A percentile compares a stretch with the other conserved stretches of the same genome.
Evolutionary conservation across 2,797 vertebrate species (phyloP).

Genomic region (Paratrypauchen microcephalus): DNA sequence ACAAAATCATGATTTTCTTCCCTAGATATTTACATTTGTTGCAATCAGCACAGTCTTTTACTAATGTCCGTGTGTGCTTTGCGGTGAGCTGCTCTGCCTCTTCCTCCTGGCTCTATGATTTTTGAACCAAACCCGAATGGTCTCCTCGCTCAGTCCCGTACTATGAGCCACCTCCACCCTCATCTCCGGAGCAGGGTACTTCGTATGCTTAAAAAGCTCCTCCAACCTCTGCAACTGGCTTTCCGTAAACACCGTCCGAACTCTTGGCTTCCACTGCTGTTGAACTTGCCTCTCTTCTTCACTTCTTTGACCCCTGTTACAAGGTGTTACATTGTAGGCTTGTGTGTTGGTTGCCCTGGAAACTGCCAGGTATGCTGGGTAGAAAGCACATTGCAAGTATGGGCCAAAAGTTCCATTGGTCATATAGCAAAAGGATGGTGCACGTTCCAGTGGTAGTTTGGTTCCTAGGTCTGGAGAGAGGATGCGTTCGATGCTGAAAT

Average conservation of each 20-base stretch:
- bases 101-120: conserved; percentile 1
- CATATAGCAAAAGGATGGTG: too few species aligned
- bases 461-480: background rate
- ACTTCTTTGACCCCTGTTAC: background rate
- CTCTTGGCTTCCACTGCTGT: background rate
- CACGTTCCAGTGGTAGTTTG: background rate
- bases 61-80: background rate
- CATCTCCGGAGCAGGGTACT: background rate
- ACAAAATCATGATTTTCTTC: background rate
- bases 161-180: background rate
- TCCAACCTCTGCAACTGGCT: conserved; percentile 7
- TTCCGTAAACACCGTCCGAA: conserved; percentile 1
- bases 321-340: background rate
- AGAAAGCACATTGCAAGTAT: background rate
- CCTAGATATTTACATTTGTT: background rate
- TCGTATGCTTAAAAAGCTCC: background rate
- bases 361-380: background rate
- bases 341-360: background rate
- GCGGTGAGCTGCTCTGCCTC: background rate
- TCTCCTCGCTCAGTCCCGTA: conserved; percentile 1
- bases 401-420: background rate
- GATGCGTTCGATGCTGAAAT: conserved; percentile 7
- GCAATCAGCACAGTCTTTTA: background rate
- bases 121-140: conserved; percentile 2
- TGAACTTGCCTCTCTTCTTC: background rate